These are phyloP conservation scores for Seira musarum DNA, from an alignment of 2,888 invertebrate genomes.

Conservation along the genomic window DNA sequence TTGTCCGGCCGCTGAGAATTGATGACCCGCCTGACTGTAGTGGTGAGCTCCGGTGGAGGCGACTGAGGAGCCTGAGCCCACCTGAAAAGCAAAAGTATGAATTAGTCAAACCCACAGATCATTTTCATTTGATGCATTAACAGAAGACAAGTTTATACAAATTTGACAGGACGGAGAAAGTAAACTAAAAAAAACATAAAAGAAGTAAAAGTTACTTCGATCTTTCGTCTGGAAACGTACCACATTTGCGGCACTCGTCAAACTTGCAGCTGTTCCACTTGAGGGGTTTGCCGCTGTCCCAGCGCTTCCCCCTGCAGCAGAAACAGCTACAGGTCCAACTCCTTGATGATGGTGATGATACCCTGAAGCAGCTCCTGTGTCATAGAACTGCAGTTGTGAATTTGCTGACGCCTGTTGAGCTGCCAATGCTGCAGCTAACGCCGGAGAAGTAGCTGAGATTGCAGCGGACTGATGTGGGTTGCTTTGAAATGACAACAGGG, in stretches of 20 bases:
- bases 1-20: slow-evolving; percentile 54
- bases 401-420: slow-evolving; percentile 47
- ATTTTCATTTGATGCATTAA: not conserved
- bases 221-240: slow-evolving; percentile 45
- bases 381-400: slow-evolving; percentile 51
- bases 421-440: slow-evolving; percentile 64
- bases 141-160: too few relatives aligned
- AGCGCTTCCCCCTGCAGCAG: slow-evolving; percentile 24
- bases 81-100: slow-evolving; percentile 9
- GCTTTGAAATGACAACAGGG: slow-evolving; percentile 72
- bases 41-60: slow-evolving; percentile 44
- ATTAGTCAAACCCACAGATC: not conserved
- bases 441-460: slow-evolving; percentile 61
- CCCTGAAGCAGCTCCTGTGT: slow-evolving; percentile 29
- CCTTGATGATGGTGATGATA: slow-evolving; percentile 53
- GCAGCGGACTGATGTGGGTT: slow-evolving; percentile 40
- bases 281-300: slow-evolving; percentile 30
- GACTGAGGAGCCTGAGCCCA: slow-evolving; percentile 36
- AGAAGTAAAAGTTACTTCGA: slow-evolving; percentile 42
- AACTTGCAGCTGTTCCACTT: slow-evolving; percentile 8
- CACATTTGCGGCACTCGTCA: slow-evolving; percentile 41
- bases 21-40: slow-evolving; percentile 44
- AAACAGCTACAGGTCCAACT: slow-evolving; percentile 8
- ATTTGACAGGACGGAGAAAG: too few relatives aligned
- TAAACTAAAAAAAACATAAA: slow-evolving; percentile 12